These are phyloP conservation scores for Listronotus bonariensis DNA, from an alignment of 1,140 invertebrate species.

Conservation along the genomic window DNA sequence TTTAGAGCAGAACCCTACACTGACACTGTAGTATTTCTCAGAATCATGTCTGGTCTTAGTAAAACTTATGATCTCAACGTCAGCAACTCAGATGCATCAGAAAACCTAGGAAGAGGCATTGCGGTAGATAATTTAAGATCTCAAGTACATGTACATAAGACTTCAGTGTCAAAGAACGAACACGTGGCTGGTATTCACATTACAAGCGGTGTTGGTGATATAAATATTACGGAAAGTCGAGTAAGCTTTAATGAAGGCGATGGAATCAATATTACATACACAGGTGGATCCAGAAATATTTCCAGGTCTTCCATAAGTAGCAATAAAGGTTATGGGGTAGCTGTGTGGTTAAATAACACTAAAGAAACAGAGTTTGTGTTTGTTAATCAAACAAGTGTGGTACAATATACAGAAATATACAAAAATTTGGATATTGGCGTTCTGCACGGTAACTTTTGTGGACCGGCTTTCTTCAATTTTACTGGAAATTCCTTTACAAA, in stretches of 20 bases:
- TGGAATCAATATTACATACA: conserved; percentile 87
- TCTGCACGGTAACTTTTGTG: conserved; percentile 79
- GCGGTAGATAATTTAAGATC: conserved; percentile 83
- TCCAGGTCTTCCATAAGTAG: conserved; percentile 78
- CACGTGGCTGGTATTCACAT: conserved; percentile 89
- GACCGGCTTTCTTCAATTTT: conserved; percentile 78
- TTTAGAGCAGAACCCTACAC: conserved; percentile 72
- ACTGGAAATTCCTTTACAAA: conserved; percentile 84
- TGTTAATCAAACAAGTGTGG: conserved; percentile 80
- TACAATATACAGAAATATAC: conserved; percentile 86
- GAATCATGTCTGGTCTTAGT: conserved; percentile 74
- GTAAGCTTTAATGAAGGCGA: conserved; percentile 92
- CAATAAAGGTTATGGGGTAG: conserved; percentile 83
- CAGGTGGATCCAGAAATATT: conserved; percentile 87
- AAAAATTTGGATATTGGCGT: conserved; percentile 84
- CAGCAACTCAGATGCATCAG: conserved; percentile 78
- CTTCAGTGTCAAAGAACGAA: conserved; percentile 83
- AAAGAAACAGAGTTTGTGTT: conserved; percentile 77
- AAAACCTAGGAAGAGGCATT: conserved; percentile 93
- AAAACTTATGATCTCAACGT: conserved; percentile 90
- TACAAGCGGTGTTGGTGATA: conserved; percentile 82
- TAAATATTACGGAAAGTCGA: conserved; percentile 88
- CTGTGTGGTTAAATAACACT: conserved; percentile 88
- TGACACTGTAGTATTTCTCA: conserved; percentile 73
- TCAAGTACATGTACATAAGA: conserved; percentile 77